These are phyloP conservation scores for Apodemia hepburni DNA, from an alignment of 2,888 invertebrate genomes.

Conservation along the genomic window DNA sequence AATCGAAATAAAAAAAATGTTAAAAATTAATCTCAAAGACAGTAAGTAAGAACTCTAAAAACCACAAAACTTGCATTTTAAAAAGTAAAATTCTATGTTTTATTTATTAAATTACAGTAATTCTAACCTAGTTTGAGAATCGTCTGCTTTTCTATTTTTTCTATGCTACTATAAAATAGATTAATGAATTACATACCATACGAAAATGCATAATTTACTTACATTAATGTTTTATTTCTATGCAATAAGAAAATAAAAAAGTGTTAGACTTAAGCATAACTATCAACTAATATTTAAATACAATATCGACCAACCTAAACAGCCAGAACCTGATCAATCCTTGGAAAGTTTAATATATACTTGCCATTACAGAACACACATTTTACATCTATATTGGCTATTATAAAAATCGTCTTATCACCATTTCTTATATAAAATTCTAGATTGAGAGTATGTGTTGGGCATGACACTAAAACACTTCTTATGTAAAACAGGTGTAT, in stretches of 20 bases:
- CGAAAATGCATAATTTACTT: conserved; percentile 10
- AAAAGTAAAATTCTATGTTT: not conserved
- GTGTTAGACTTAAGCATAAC: not conserved
- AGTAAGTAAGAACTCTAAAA: too few relatives aligned
- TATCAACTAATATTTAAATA: not conserved
- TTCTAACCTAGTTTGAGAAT: not conserved
- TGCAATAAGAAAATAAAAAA: conserved; percentile 10
- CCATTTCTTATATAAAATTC: not conserved
- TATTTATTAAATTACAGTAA: conserved; percentile 3
- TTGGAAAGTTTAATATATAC: not conserved
- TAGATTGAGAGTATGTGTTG: not conserved
- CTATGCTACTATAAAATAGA: not conserved
- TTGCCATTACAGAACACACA: not conserved
- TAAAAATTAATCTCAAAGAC: too few relatives aligned
- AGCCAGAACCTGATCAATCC: not conserved
- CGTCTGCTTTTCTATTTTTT: not conserved
- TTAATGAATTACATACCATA: not conserved
- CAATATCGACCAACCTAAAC: not conserved
- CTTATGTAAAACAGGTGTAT: not conserved
- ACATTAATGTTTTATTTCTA: not conserved
- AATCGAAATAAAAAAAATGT: too few relatives aligned
- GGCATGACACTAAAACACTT: not conserved
- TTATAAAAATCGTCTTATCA: not conserved
- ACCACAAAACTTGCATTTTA: too few relatives aligned
- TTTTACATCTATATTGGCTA: not conserved